Conservation (phyloP, 2,113 vertebrate genomes). For the Dryoscopus gambensis region DNA sequence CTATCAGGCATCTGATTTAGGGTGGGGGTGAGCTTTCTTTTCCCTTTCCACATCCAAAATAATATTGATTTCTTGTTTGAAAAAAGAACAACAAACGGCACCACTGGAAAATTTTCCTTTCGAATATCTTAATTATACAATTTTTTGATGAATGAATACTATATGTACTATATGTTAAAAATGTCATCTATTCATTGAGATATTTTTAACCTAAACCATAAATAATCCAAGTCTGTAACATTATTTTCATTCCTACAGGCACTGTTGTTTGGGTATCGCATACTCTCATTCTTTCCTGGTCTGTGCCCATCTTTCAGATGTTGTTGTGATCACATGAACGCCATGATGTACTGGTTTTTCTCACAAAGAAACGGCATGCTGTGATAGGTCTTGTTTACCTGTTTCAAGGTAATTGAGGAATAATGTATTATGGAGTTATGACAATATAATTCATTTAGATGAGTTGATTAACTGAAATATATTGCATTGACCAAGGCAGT, state of each 20-base stretch:
- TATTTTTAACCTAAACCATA: background rate
- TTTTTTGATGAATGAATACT: background rate
- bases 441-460: background rate
- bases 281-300: background rate
- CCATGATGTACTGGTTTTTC: background rate
- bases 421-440: background rate
- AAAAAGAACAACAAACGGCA: background rate
- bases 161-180: background rate
- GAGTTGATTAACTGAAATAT: background rate
- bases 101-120: background rate
- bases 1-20: background rate
- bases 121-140: background rate
- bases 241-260: background rate
- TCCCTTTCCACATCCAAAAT: background rate
- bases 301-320: background rate
- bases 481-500: background rate
- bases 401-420: background rate
- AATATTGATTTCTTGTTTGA: background rate
- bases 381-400: background rate
- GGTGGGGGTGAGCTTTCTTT: background rate
- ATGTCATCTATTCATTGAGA: background rate
- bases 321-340: background rate
- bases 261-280: background rate
- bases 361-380: background rate
- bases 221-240: accelerated